A percentile compares a stretch with the other conserved stretches of the same genome.
phyloP scores from a whole-genome alignment of 2,113 vertebrate species.

The Coryphaenoides rupestris region DNA sequence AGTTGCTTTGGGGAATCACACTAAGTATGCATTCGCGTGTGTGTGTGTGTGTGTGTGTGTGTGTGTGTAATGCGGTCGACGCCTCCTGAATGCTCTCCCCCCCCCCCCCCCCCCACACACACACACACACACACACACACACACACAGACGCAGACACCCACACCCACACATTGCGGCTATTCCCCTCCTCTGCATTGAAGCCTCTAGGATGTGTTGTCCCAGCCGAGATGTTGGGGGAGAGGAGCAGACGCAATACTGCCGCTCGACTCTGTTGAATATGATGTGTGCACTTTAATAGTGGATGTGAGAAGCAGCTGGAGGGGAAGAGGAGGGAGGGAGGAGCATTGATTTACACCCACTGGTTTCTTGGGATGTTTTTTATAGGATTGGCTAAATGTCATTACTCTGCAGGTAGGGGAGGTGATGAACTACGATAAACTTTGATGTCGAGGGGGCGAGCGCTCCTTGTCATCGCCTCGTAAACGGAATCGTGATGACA shows the following conservation, averaged over 20 bases:
- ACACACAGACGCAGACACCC: too few species aligned
- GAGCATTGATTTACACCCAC: conserved; percentile 73
- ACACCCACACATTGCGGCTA: too few species aligned
- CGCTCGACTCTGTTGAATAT: conserved; percentile 47
- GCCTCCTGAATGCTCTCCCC: too few species aligned
- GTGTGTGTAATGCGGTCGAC: too few species aligned
- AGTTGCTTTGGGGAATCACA: conserved; percentile 24
- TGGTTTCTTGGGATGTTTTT: conserved; percentile 72
- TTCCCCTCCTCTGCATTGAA: conserved; percentile 23
- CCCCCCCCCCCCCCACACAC: too few species aligned
- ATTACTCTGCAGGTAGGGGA: conserved; percentile 73
- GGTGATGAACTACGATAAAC: conserved; percentile 78
- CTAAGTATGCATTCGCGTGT: conserved; percentile 24
- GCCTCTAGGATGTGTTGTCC: conserved; percentile 43
- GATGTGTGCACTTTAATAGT: conserved; percentile 71
- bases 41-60: conserved; percentile 11
- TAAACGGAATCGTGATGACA: conserved; percentile 62
- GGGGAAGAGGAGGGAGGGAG: conserved; percentile 61
- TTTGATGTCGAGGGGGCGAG: conserved; percentile 70
- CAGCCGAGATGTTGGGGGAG: conserved; percentile 24
- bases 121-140: too few species aligned
- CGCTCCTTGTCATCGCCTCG: conserved; percentile 64
- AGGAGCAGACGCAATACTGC: conserved; percentile 23
- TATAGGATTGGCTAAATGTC: conserved; percentile 79
- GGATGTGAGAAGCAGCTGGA: conserved; percentile 70